Evolutionary conservation across 2,797 vertebrate species (phyloP).

Genomic region (Enteromius unitaeniatus): DNA sequence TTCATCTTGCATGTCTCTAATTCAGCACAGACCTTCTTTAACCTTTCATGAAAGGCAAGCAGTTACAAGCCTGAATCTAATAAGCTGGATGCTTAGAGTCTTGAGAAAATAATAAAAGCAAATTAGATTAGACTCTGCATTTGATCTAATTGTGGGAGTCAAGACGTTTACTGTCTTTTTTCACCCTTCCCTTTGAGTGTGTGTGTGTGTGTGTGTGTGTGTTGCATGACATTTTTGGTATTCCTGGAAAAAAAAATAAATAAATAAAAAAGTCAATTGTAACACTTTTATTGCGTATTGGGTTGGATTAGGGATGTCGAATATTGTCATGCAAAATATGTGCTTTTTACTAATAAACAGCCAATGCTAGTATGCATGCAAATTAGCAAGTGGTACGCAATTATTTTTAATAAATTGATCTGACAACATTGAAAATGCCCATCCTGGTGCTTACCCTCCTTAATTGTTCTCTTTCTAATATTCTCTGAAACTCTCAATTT

Average conservation of each 20-base stretch:
- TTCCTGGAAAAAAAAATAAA: neutral
- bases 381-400: neutral
- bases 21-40: slow-evolving; percentile 40
- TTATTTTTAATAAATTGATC: neutral
- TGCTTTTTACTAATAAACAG: neutral
- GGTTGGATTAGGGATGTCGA: neutral
- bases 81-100: slow-evolving; percentile 57
- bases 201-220: neutral
- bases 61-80: slow-evolving; percentile 53
- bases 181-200: neutral
- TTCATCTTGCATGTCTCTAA: slow-evolving; percentile 20
- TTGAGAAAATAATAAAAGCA: slow-evolving; percentile 61
- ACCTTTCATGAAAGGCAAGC: slow-evolving; percentile 36
- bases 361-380: neutral
- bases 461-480: slow-evolving; percentile 23
- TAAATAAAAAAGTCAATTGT: neutral
- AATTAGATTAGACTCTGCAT: slow-evolving; percentile 61
- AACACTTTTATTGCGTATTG: neutral
- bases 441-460: neutral
- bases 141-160: slow-evolving; percentile 56
- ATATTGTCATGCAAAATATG: neutral
- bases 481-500: neutral
- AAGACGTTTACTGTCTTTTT: slow-evolving; percentile 13
- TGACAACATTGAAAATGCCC: neutral
- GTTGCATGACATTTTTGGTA: neutral